A percentile compares a stretch with the other conserved stretches of the same genome.
Conservation (phyloP, 2,113 vertebrate species). For the Columba janthina region DNA sequence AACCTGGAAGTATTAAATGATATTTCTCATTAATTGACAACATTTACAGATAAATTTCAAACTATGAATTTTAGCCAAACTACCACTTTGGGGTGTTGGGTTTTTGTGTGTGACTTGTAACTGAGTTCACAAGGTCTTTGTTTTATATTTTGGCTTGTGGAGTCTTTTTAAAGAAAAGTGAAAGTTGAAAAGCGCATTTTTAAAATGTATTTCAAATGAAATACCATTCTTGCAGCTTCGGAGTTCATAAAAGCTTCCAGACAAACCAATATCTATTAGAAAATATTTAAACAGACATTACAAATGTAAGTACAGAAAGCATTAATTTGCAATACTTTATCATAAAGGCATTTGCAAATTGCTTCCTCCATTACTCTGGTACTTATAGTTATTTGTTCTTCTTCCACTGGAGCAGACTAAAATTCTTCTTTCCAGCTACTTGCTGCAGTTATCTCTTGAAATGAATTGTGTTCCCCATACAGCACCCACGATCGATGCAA, state of each 20-base stretch:
- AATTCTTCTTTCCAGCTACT: slow-evolving; percentile 30
- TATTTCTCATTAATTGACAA: not conserved
- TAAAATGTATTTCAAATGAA: not conserved
- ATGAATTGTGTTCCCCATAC: not conserved
- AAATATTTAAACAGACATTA: slow-evolving; percentile 3
- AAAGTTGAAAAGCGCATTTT: not conserved
- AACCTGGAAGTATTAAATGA: not conserved
- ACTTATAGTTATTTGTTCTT: slow-evolving; percentile 28
- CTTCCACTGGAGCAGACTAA: slow-evolving; percentile 14
- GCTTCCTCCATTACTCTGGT: not conserved
- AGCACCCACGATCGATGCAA: slow-evolving; percentile 25
- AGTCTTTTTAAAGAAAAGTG: not conserved
- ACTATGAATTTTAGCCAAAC: not conserved
- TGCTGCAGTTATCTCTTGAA: slow-evolving; percentile 21
- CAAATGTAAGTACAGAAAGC: not conserved
- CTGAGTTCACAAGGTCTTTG: not conserved
- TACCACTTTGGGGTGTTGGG: not conserved
- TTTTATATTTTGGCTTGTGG: not conserved
- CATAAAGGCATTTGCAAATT: slow-evolving; percentile 8
- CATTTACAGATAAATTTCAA: not conserved
- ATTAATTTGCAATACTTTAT: slow-evolving; percentile 25
- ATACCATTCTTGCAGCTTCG: not conserved
- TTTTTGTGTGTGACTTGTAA: not conserved
- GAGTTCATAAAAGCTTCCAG: slow-evolving; percentile 21
- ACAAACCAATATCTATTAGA: not conserved